A percentile compares a stretch with the other conserved stretches of the same genome.
These are phyloP conservation scores for Mechanitis messenoides DNA, from an alignment of 2,888 invertebrate species.

Conservation along the genomic window DNA sequence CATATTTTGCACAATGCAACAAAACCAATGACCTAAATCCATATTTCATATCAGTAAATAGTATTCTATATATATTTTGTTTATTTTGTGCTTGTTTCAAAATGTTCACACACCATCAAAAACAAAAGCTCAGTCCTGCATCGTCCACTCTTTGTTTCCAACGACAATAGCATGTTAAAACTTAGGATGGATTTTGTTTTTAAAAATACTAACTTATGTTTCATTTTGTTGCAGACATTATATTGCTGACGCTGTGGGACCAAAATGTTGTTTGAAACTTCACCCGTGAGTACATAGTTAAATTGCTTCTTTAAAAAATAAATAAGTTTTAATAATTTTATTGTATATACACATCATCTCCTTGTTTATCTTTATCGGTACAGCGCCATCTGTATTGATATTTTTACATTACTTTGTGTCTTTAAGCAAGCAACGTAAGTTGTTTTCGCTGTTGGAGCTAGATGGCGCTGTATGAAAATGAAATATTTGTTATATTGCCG, in stretches of 20 bases:
- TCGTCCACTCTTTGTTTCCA: constrained; percentile 30
- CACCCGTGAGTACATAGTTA: constrained; percentile 62
- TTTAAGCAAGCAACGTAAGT: constrained; percentile 25
- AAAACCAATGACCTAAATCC: constrained; percentile 24
- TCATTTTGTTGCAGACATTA: constrained; percentile 32
- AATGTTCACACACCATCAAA: constrained; percentile 26
- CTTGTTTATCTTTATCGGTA: constrained; percentile 20
- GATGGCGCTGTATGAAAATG: constrained; percentile 29
- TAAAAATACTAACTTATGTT: constrained; percentile 21
- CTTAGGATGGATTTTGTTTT: constrained; percentile 20
- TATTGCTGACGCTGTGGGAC: constrained; percentile 33
- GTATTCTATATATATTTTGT: constrained; percentile 20
- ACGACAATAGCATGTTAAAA: constrained; percentile 27
- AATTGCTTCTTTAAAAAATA: constrained; percentile 7
- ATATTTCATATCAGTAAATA: constrained; percentile 20
- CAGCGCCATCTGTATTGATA: constrained; percentile 54
- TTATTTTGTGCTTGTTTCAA: constrained; percentile 20
- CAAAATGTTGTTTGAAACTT: constrained; percentile 55
- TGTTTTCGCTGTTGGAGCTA: constrained; percentile 16
- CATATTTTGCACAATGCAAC: neutral
- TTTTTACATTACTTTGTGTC: constrained; percentile 26
- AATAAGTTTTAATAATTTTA: constrained; percentile 8
- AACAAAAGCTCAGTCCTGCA: constrained; percentile 27
- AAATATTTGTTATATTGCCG: neutral
- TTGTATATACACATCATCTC: constrained; percentile 46